phyloP scores from a whole-genome alignment of 2,113 vertebrate species.

The Zootoca vivipara region DNA sequence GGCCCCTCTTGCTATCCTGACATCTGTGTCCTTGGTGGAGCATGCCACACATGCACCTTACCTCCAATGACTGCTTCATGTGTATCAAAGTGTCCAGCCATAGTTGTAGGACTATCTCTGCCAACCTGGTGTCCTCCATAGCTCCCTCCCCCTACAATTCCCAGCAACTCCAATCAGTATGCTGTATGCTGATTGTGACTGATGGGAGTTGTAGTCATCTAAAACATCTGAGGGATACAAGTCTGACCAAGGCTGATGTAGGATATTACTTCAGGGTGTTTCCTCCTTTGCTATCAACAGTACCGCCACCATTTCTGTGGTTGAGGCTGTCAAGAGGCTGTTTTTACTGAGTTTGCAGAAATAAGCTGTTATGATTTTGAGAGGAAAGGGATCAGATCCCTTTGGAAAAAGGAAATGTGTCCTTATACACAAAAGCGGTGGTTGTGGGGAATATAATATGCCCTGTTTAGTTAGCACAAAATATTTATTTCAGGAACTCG shows the following conservation, averaged over 20 bases:
- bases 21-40: background rate
- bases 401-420: constrained; percentile 55
- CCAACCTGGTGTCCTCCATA: too few species aligned
- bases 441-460: constrained; percentile 51
- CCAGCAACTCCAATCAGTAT: too few species aligned
- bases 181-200: too few species aligned
- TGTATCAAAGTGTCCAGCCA: background rate
- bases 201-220: too few species aligned
- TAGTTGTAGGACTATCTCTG: background rate
- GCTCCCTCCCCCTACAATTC: too few species aligned
- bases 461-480: constrained; percentile 61
- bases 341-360: background rate
- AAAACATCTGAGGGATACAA: too few species aligned
- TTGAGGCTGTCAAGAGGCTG: background rate
- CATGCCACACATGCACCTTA: background rate
- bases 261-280: background rate
- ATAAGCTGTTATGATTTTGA: background rate
- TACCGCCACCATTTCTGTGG: background rate
- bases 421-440: constrained; percentile 34
- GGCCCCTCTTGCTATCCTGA: background rate
- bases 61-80: background rate
- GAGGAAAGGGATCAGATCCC: background rate
- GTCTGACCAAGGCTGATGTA: background rate
- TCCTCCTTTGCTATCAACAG: background rate
- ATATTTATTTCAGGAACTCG: constrained; percentile 61